Percentiles rank a stretch among this genome's conserved stretches.
Conservation (phyloP, 1,140 invertebrate genomes). For the Cylas formicarius region DNA sequence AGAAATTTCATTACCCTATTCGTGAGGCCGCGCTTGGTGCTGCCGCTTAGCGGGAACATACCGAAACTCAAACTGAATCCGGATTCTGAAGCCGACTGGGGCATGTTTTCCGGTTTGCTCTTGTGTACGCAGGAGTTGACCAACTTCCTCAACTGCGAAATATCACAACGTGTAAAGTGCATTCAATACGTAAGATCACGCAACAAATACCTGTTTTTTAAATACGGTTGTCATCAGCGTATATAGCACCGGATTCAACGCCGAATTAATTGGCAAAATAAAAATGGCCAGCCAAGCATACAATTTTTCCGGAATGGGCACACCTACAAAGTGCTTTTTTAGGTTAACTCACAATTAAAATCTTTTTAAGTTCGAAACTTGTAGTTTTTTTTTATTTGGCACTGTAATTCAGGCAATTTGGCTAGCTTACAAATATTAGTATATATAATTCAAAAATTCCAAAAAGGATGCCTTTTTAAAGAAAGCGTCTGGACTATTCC, state of each 20-base stretch:
- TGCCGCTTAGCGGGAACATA: slow-evolving; percentile 26
- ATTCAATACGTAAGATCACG: neutral
- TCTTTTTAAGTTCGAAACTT: too few species aligned
- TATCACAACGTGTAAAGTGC: neutral
- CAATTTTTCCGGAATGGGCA: slow-evolving; percentile 44
- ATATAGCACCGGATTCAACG: slow-evolving; percentile 63
- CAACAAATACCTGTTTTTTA: slow-evolving; percentile 44
- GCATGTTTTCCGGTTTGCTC: slow-evolving; percentile 16
- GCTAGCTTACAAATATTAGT: too few species aligned
- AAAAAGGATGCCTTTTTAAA: too few species aligned
- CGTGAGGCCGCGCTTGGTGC: slow-evolving; percentile 18
- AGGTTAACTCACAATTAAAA: too few species aligned
- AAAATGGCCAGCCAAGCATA: slow-evolving; percentile 65
- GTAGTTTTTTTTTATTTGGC: too few species aligned
- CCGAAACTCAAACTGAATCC: slow-evolving; percentile 32
- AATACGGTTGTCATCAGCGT: slow-evolving; percentile 57
- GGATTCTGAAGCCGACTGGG: slow-evolving; percentile 30
- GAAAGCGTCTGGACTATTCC: too few species aligned
- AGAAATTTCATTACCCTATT: slow-evolving; percentile 18
- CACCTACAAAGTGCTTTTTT: slow-evolving; percentile 34
- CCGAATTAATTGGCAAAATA: slow-evolving; percentile 62
- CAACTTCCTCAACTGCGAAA: slow-evolving; percentile 26
- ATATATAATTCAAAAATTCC: too few species aligned
- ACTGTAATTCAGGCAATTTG: too few species aligned
- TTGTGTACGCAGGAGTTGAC: slow-evolving; percentile 24